phyloP scores from a whole-genome alignment of 35 echinoderm and acorn worm genomes.

The Stichopus chloronotus region DNA sequence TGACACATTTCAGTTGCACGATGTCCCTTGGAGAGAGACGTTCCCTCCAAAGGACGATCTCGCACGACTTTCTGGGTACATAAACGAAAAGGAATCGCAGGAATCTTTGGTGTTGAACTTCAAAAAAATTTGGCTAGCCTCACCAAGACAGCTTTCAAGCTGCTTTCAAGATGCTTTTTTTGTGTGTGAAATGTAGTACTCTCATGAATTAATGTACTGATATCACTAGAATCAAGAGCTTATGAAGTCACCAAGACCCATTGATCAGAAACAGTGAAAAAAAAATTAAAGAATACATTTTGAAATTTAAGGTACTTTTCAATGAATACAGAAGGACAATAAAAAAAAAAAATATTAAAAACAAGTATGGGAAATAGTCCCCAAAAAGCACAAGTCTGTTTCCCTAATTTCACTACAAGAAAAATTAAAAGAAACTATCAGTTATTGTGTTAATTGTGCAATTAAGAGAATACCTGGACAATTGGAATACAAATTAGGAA shows the following conservation, averaged over 20 bases:
- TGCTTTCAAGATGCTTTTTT: too few species aligned
- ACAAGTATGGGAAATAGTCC: background rate
- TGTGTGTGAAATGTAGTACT: too few species aligned
- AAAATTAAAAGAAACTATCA: background rate
- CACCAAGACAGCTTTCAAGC: too few species aligned
- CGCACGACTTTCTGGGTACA: background rate
- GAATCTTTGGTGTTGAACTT: background rate
- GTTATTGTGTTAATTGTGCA: background rate
- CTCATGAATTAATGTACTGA: too few species aligned
- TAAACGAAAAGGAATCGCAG: background rate
- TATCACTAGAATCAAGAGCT: too few species aligned
- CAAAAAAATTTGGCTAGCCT: background rate
- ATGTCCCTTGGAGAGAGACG: background rate
- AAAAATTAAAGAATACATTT: background rate
- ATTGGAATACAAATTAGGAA: conserved; percentile 5
- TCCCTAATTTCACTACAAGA: background rate
- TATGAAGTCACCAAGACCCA: too few species aligned
- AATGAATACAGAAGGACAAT: conserved; percentile 33
- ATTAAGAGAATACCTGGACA: background rate
- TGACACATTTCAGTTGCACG: background rate
- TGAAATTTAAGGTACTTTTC: conserved; percentile 33
- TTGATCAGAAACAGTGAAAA: background rate
- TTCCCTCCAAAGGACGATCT: background rate
- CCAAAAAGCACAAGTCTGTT: background rate
- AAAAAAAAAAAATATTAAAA: background rate